Percentiles rank a stretch among this genome's conserved stretches.
phyloP scores from a whole-genome alignment of 2,797 vertebrate species.

The Catharus ustulatus region DNA sequence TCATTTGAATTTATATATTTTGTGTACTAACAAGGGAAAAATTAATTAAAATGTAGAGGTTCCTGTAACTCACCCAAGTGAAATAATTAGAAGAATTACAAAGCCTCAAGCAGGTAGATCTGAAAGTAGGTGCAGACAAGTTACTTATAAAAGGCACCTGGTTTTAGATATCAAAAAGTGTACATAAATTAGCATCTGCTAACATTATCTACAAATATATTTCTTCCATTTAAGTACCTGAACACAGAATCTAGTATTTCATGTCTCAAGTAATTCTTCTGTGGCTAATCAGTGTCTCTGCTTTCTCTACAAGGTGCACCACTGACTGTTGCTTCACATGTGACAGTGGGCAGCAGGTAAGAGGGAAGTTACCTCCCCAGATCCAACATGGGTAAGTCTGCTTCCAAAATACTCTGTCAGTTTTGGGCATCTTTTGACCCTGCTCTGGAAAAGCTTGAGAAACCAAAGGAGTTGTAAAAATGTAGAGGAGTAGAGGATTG shows the following conservation, averaged over 20 bases:
- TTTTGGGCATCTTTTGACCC: rapidly evolving
- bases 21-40: not conserved
- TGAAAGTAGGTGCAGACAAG: not conserved
- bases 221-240: not conserved
- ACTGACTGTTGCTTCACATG: not conserved
- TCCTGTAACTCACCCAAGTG: not conserved
- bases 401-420: not conserved
- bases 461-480: not conserved
- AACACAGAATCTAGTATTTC: not conserved
- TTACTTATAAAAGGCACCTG: not conserved
- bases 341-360: not conserved
- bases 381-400: not conserved
- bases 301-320: not conserved
- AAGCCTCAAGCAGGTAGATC: not conserved
- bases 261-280: not conserved
- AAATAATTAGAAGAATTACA: slow-evolving; percentile 6
- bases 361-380: not conserved
- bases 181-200: not conserved
- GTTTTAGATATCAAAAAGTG: not conserved
- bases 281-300: not conserved
- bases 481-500: not conserved
- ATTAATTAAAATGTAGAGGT: not conserved
- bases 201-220: not conserved
- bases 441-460: not conserved
- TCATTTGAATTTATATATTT: not conserved